These are phyloP conservation scores for Myotis lucifugus DNA, from an alignment of 2,113 vertebrate genomes.

Conservation along the genomic window DNA sequence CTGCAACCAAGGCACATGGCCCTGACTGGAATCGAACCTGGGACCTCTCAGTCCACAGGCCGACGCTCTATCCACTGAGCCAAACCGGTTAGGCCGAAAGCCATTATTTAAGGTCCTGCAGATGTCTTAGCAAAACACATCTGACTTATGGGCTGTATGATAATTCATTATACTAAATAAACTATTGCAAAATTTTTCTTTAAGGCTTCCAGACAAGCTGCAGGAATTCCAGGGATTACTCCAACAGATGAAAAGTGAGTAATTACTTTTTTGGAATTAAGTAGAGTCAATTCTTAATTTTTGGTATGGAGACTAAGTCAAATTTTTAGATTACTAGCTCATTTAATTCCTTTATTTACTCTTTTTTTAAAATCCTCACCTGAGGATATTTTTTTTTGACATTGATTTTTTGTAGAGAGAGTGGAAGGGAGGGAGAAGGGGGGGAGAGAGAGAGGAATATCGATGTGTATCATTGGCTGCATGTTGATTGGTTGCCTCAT, in stretches of 20 bases:
- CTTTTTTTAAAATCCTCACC: no score
- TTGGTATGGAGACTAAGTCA: conserved; percentile 30
- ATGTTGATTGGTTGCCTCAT: no score
- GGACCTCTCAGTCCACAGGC: no score
- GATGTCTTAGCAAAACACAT: neutral
- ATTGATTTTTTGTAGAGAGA: no score
- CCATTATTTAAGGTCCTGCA: neutral
- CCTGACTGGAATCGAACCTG: no score
- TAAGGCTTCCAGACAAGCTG: conserved; percentile 93
- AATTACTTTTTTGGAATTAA: neutral
- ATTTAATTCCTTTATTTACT: conserved; percentile 38
- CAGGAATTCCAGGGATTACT: conserved; percentile 94
- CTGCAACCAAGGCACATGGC: no score
- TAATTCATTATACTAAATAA: conserved; percentile 53
- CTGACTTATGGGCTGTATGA: neutral
- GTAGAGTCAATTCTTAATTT: neutral
- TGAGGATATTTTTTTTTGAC: no score
- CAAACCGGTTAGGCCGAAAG: neutral
- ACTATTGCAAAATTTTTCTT: conserved; percentile 49
- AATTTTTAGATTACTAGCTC: conserved; percentile 14
- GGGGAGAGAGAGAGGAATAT: no score
- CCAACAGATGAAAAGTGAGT: conserved; percentile 97
- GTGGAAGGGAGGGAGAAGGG: no score
- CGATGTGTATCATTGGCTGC: no score
- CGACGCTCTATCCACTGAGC: no score